These are phyloP conservation scores for Euschistus heros DNA, from an alignment of 1,140 invertebrate species.

Conservation along the genomic window DNA sequence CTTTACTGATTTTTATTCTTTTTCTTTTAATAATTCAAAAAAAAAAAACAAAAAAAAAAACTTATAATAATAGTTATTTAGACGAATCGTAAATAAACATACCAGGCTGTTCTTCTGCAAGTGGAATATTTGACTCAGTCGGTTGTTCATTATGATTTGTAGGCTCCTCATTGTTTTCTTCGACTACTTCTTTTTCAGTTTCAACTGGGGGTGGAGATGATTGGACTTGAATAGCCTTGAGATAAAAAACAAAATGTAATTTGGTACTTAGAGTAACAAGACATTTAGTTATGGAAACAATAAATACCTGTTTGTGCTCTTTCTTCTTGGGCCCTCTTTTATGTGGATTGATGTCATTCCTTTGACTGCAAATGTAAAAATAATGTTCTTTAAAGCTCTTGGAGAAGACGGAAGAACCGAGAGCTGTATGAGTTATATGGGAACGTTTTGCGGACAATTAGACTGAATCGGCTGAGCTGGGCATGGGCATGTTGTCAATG, in stretches of 20 bases:
- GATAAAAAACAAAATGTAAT: background rate
- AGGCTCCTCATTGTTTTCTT: conserved; percentile 8
- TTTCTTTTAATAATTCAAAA: too few species aligned
- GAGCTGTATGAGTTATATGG: too few species aligned
- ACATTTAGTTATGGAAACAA: background rate
- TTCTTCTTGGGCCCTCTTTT: conserved; percentile 49
- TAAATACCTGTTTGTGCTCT: conserved; percentile 38
- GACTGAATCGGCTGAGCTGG: too few species aligned
- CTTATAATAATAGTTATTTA: too few species aligned
- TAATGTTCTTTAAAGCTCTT: background rate
- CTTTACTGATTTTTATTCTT: too few species aligned
- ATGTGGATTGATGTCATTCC: conserved; percentile 28
- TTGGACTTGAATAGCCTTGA: background rate
- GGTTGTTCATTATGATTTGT: background rate
- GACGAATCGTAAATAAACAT: background rate
- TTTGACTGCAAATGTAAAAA: conserved; percentile 24
- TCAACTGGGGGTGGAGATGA: background rate
- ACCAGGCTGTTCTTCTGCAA: background rate
- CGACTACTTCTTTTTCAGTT: conserved; percentile 3
- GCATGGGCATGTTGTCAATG: too few species aligned
- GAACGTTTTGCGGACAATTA: too few species aligned
- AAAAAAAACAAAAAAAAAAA: too few species aligned
- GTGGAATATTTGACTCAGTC: background rate
- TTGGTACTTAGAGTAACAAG: background rate
- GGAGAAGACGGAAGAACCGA: too few species aligned